A percentile compares a stretch with the other conserved stretches of the same genome.
Evolutionary conservation across 1,140 invertebrate species (phyloP).

Genomic region (Pseudomyrmex cubaensis): DNA sequence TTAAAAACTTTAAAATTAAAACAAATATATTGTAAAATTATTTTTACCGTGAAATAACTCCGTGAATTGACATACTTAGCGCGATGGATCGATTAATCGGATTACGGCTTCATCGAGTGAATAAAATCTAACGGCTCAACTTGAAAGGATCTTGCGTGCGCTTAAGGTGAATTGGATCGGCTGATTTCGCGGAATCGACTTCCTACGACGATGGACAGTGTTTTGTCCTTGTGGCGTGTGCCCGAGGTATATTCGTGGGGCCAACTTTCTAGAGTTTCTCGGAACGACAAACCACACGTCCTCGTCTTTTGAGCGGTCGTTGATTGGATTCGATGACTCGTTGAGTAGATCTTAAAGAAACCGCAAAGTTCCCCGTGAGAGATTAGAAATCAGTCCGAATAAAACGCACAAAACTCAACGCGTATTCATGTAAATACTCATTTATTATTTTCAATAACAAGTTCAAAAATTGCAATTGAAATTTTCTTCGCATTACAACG

Average conservation of each 20-base stretch:
- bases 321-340: constrained; percentile 56
- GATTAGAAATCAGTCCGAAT: constrained; percentile 26
- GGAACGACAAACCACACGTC: constrained; percentile 64
- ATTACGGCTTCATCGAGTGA: constrained; percentile 14
- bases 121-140: constrained; percentile 33
- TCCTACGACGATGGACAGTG: constrained; percentile 55
- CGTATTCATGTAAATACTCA: not conserved
- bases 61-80: too few species aligned
- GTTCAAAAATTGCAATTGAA: too few species aligned
- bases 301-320: constrained; percentile 30
- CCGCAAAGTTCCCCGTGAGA: constrained; percentile 6
- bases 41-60: not conserved
- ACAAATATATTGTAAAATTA: too few species aligned
- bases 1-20: not conserved
- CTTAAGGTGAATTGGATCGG: constrained; percentile 33
- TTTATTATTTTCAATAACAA: not conserved
- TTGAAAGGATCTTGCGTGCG: constrained; percentile 53
- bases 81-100: not conserved
- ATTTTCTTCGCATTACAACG: not conserved
- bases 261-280: constrained; percentile 65
- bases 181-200: constrained; percentile 67
- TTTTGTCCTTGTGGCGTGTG: constrained; percentile 62
- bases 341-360: constrained; percentile 36
- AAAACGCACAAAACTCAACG: not conserved
- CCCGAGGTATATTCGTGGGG: constrained; percentile 31